These are phyloP conservation scores for Lacanobia oleracea DNA, from an alignment of 2,888 invertebrate species.

Conservation along the genomic window DNA sequence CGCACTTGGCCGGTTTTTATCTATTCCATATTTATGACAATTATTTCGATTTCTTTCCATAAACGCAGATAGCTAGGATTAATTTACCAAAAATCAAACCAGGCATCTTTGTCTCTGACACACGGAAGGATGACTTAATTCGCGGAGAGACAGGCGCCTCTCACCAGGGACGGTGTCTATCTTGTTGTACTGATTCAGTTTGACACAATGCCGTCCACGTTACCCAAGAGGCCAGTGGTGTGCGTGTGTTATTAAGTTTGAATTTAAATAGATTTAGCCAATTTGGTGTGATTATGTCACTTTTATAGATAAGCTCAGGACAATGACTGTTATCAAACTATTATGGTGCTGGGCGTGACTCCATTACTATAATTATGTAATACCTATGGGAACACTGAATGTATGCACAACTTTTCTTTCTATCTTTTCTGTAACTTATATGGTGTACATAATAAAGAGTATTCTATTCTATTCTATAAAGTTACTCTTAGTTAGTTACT, in stretches of 20 bases:
- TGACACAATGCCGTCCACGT: slow-evolving; percentile 25
- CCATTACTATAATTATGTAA: too few species aligned
- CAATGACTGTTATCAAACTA: background rate
- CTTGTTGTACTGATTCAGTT: slow-evolving; percentile 37
- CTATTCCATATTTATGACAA: too few species aligned
- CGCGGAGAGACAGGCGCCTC: slow-evolving; percentile 13
- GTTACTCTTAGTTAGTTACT: too few species aligned
- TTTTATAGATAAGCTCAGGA: background rate
- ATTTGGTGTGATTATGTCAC: background rate
- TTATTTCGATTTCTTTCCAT: too few species aligned
- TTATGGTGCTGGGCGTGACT: background rate
- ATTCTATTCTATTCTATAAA: too few species aligned
- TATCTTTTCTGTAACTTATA: too few species aligned
- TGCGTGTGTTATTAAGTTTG: slow-evolving; percentile 6
- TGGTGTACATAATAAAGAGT: too few species aligned
- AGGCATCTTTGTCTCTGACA: background rate
- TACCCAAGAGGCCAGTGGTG: slow-evolving; percentile 14
- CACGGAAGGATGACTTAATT: slow-evolving; percentile 19
- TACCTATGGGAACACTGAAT: background rate
- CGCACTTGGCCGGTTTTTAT: too few species aligned
- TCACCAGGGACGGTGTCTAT: slow-evolving; percentile 34
- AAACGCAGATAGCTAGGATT: too few species aligned
- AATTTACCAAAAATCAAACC: background rate
- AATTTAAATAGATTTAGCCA: slow-evolving; percentile 16
- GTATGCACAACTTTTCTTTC: too few species aligned